Evolutionary conservation across 2,888 invertebrate genomes (phyloP).

Genomic region (Seira sanloemensis): DNA sequence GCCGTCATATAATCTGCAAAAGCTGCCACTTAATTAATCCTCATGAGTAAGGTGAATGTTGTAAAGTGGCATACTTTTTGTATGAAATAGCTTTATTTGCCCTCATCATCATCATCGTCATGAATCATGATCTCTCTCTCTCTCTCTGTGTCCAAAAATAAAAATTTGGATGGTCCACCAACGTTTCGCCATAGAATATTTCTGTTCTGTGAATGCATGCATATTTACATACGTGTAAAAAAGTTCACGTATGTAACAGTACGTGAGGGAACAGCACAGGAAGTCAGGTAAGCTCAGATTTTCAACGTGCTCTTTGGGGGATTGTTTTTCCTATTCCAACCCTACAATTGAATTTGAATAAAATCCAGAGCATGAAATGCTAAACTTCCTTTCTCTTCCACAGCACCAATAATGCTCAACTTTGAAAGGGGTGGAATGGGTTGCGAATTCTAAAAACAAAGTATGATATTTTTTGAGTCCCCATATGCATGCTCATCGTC

Average conservation of each 20-base stretch:
- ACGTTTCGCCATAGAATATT: background rate
- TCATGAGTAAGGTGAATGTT: background rate
- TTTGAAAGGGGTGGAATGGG: background rate
- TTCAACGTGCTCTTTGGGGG: background rate
- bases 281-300: background rate
- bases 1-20: too few relatives aligned
- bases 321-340: background rate
- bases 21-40: constrained; percentile 8
- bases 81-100: background rate
- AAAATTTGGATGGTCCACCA: background rate
- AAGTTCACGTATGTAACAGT: too few relatives aligned
- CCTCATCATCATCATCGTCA: background rate
- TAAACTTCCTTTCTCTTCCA: constrained; percentile 67
- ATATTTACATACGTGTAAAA: background rate
- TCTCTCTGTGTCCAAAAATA: background rate
- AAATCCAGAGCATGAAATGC: constrained; percentile 74
- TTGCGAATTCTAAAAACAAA: too few relatives aligned
- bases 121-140: background rate
- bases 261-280: background rate
- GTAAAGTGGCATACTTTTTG: constrained; percentile 17
- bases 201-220: background rate
- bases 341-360: constrained; percentile 19
- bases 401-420: background rate
- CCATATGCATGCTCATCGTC: constrained; percentile 27
- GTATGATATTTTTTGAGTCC: too few relatives aligned